These are phyloP conservation scores for Sminthopsis crassicaudata DNA, from an alignment of 2,113 vertebrate species.

Conservation along the genomic window DNA sequence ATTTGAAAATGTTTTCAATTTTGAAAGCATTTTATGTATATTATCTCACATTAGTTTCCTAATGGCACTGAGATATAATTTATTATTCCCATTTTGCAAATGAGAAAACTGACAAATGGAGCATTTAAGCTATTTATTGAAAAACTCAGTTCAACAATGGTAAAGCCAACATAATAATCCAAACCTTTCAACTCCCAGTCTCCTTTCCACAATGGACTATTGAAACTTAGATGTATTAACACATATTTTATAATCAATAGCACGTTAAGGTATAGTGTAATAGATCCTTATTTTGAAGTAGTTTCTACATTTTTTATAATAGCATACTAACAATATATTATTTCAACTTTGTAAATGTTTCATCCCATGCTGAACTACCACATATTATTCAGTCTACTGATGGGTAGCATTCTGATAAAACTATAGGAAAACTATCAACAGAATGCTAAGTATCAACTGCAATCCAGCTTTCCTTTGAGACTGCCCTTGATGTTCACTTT, in stretches of 20 bases:
- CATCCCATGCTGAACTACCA: not conserved
- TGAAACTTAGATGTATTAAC: not conserved
- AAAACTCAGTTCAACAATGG: not conserved
- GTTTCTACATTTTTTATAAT: not conserved
- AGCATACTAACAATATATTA: constrained; percentile 35
- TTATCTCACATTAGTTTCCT: not conserved
- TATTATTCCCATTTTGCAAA: not conserved
- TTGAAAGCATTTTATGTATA: not conserved
- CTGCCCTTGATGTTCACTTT: not conserved
- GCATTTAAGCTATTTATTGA: not conserved
- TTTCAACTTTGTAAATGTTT: not conserved
- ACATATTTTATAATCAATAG: not conserved
- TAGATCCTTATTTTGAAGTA: not conserved
- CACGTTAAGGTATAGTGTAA: not conserved
- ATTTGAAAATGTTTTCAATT: not conserved
- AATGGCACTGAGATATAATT: not conserved
- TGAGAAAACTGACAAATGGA: not conserved
- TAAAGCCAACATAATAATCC: not conserved
- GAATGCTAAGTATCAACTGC: not conserved
- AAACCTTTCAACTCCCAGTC: not conserved
- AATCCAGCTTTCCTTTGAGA: not conserved
- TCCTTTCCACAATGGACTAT: not conserved
- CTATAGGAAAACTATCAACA: no score
- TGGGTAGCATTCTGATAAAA: no score
- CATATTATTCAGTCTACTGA: not conserved